Percentiles rank a stretch among this genome's conserved stretches.
Conservation (phyloP, 2,797 vertebrate genomes). For the Acanthurus leucopareius region DNA sequence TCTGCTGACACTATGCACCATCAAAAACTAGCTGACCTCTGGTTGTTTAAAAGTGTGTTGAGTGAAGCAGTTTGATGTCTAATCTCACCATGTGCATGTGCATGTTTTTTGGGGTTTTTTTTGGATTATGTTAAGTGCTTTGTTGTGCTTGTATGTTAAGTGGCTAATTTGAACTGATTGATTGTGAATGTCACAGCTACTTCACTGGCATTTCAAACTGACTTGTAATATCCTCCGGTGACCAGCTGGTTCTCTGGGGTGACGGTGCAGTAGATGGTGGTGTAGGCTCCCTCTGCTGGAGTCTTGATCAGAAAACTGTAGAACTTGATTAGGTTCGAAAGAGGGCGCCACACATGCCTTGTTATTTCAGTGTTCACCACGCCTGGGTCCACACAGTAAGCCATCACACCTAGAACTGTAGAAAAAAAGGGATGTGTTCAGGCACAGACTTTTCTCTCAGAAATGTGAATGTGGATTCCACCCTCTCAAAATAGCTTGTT, state of each 20-base stretch:
- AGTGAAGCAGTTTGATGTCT: background rate
- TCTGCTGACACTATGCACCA: background rate
- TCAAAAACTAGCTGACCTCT: background rate
- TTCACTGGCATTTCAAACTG: conserved; percentile 23
- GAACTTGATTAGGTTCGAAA: conserved; percentile 57
- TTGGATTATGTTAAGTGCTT: background rate
- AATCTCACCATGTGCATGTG: background rate
- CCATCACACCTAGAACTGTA: conserved; percentile 77
- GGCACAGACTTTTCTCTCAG: background rate
- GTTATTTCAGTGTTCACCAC: conserved; percentile 74
- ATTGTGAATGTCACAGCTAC: background rate
- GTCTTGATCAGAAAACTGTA: conserved; percentile 71
- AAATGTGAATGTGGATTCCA: background rate
- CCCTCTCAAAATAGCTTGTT: background rate
- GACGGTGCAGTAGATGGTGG: conserved; percentile 77
- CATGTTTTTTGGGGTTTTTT: too few relatives aligned
- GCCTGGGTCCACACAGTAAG: conserved; percentile 82
- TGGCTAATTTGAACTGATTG: background rate
- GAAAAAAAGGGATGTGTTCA: background rate
- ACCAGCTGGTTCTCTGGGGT: conserved; percentile 76
- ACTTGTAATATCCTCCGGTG: conserved; percentile 83
- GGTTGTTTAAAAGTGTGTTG: background rate
- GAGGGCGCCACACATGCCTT: conserved; percentile 65
- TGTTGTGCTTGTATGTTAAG: too few relatives aligned
- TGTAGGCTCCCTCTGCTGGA: conserved; percentile 81